Conservation (phyloP, 2,888 invertebrate genomes). For the Belgica antarctica region DNA sequence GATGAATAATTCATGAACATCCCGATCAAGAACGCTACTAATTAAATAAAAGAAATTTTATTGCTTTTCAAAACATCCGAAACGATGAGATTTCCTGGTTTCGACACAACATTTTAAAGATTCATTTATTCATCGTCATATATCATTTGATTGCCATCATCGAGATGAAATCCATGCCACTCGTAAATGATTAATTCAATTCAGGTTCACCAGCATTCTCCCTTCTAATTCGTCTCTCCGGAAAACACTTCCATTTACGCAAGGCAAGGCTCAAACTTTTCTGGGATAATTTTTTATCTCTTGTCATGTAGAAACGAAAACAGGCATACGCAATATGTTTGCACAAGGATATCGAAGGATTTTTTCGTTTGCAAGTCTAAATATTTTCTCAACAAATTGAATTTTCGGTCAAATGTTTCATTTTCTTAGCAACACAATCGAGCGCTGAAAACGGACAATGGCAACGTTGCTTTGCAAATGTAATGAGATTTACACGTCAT, state of each 20-base stretch:
- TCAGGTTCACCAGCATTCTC: neutral
- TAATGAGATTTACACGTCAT: neutral
- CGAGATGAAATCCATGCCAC: neutral
- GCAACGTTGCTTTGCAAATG: neutral
- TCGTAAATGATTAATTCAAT: conserved; percentile 1
- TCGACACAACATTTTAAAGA: too few relatives aligned
- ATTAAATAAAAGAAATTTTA: neutral
- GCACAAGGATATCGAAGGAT: too few relatives aligned
- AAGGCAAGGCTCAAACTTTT: neutral
- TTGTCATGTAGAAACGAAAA: neutral
- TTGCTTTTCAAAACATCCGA: neutral
- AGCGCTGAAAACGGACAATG: neutral
- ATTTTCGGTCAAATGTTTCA: too few relatives aligned
- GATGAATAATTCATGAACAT: neutral
- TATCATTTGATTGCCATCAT: conserved; percentile 4
- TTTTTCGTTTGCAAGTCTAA: too few relatives aligned
- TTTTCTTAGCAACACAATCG: neutral
- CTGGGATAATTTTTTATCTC: neutral
- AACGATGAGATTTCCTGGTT: too few relatives aligned
- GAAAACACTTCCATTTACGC: neutral
- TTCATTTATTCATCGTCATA: neutral
- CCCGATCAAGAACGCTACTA: neutral
- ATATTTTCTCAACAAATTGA: conserved; percentile 2
- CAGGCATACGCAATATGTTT: too few relatives aligned
- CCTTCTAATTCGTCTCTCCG: neutral